Evolutionary conservation across 1,140 invertebrate species (phyloP), one percentile per base, ranked within the genome.

Genomic region (Calosoma granatense): DNA sequence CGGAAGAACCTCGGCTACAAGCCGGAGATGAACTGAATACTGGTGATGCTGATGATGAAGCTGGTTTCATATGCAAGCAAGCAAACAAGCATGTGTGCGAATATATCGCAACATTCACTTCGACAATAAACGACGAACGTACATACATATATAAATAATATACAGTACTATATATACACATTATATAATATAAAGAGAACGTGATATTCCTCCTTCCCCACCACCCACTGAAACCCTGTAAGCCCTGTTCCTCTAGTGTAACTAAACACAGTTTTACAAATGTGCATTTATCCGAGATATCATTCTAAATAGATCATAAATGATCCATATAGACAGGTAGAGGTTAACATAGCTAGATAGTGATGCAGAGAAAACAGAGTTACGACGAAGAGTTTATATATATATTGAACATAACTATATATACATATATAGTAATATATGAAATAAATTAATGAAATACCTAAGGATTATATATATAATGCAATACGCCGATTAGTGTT

Each of bases 1-100:
- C 72, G 90, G 53, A 92, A 92, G 70, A 88, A 88, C 67, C 78
- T 91, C 59, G 85, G 84, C 22, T 89, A 86, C 68, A 78, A 78
- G 43, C 81, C 83, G 47, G 79, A 70, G 22, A 55, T 70, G 52
- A 66, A 69, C 61, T 70, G 64, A 68, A 60, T 54, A n/a, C n/a
- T n/a, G n/a, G n/a, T n/a, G 51, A 53, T 51, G 9, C 9, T 51
- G 9, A 36, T n/a, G 9, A 36, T n/a, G 30, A 36, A n/a, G n/a
- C n/a, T n/a, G n/a, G n/a, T n/a, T n/a, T n/a, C n/a, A n/a, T n/a
- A n/a, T n/a, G n/a, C n/a, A n/a, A n/a, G n/a, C n/a, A n/a, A n/a
- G n/a, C n/a, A n/a, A n/a, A n/a, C n/a, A n/a, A n/a, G n/a, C n/a
- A 6, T 36, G n/a, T 36, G 26, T 36, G 6, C 26, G 26, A 6